phyloP scores from a whole-genome alignment of 2,797 vertebrate genomes.

The Leuciscus waleckii region DNA sequence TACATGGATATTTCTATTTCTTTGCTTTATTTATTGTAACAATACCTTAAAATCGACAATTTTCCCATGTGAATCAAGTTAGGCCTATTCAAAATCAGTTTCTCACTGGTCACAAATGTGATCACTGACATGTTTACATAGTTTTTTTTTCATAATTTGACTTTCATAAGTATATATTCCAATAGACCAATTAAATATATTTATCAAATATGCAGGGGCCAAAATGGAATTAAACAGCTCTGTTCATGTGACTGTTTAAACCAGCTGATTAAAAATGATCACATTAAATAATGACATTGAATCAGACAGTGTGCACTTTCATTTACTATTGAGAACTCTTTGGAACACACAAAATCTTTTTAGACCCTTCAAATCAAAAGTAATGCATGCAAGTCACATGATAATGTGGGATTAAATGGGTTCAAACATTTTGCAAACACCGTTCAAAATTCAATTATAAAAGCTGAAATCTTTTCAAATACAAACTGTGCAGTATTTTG shows the following conservation, averaged over 20 bases:
- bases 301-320: too few relatives aligned
- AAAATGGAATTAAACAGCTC: background rate
- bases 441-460: background rate
- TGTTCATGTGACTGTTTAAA: background rate
- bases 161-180: too few relatives aligned
- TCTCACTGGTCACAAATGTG: background rate
- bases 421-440: background rate
- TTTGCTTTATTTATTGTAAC: background rate
- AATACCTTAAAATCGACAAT: background rate
- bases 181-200: background rate
- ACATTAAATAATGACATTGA: background rate
- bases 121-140: conserved; percentile 2
- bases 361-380: background rate
- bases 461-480: background rate
- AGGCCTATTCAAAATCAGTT: background rate
- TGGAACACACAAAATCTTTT: background rate
- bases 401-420: background rate
- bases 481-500: background rate
- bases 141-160: too few relatives aligned
- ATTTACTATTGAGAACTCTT: background rate
- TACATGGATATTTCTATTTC: background rate
- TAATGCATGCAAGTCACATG: background rate
- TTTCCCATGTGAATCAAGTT: background rate
- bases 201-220: background rate
- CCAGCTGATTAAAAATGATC: background rate